Percentiles rank a stretch among this genome's conserved stretches.
These are phyloP conservation scores for Eulimnadia texana DNA, from an alignment of 1,140 invertebrate species.

Conservation along the genomic window DNA sequence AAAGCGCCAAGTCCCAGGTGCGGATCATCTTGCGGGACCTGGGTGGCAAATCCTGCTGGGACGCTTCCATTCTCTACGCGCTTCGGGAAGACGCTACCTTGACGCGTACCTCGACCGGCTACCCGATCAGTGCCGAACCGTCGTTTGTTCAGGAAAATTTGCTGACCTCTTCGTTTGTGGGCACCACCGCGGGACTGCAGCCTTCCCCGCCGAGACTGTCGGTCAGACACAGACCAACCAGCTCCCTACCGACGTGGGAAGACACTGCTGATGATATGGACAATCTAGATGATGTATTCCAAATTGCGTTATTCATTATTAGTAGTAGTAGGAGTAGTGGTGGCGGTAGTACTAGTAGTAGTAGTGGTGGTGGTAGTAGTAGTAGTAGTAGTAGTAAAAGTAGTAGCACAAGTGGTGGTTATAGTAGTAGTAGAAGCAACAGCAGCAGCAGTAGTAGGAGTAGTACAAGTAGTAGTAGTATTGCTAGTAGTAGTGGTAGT, in stretches of 20 bases:
- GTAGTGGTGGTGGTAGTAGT: no score
- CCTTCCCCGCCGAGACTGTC: conserved; percentile 43
- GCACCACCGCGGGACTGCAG: conserved; percentile 19
- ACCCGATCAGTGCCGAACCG: neutral
- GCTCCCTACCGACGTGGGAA: conserved; percentile 60
- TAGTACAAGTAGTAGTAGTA: no score
- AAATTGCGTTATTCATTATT: no score
- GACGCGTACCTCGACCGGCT: neutral
- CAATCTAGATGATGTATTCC: conserved; percentile 73
- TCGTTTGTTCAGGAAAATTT: conserved; percentile 3
- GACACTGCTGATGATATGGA: conserved; percentile 77
- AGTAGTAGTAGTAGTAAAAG: no score
- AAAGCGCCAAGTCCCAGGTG: conserved; percentile 47
- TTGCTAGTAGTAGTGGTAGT: no score
- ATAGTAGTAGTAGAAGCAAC: no score
- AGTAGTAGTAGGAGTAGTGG: no score
- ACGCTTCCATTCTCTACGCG: conserved; percentile 71
- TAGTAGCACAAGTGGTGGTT: no score
- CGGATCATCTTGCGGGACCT: conserved; percentile 77
- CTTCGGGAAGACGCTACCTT: conserved; percentile 24
- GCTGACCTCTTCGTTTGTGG: conserved; percentile 20
- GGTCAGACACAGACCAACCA: conserved; percentile 49
- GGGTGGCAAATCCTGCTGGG: conserved; percentile 94
- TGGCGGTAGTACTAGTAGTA: no score
- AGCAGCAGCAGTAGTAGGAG: no score